Evolutionary conservation across 2,113 vertebrate genomes (phyloP).

Genomic region (Pleuronectes platessa): DNA sequence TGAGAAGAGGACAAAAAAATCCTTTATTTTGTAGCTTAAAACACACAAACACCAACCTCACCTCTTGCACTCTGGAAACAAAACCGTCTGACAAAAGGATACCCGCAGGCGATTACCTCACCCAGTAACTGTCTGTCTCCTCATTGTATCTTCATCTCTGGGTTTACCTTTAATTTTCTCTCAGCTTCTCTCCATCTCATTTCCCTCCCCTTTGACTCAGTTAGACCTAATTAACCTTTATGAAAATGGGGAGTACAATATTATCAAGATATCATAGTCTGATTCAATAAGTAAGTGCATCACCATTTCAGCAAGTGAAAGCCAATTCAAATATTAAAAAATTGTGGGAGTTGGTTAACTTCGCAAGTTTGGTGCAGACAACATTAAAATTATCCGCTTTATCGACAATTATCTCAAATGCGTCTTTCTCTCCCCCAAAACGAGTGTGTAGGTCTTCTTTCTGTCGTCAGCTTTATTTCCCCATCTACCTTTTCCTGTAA

Average conservation of each 20-base stretch:
- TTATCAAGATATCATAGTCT: slow-evolving; percentile 30
- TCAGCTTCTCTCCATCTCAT: slow-evolving; percentile 23
- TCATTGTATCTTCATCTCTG: slow-evolving; percentile 24
- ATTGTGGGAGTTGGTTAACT: neutral
- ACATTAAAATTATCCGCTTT: neutral
- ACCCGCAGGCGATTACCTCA: neutral
- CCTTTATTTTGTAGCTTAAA: neutral
- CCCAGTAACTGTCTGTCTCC: slow-evolving; percentile 15
- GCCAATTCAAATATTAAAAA: slow-evolving; percentile 1
- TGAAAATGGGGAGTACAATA: slow-evolving; percentile 37
- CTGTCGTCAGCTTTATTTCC: no score
- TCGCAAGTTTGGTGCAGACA: neutral
- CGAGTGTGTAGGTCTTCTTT: neutral
- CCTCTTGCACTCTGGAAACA: slow-evolving; percentile 1
- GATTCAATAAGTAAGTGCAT: slow-evolving; percentile 24
- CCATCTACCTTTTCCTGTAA: no score
- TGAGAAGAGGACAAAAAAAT: slow-evolving; percentile 4
- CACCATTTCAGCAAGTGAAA: slow-evolving; percentile 22
- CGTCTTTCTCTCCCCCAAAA: neutral
- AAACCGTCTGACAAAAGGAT: slow-evolving; percentile 26
- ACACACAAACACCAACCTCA: slow-evolving; percentile 19
- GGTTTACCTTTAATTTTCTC: slow-evolving; percentile 19
- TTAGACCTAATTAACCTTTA: slow-evolving; percentile 54
- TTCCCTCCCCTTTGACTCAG: slow-evolving; percentile 30
- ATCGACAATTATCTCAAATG: neutral